phyloP scores from a whole-genome alignment of 2,888 invertebrate species.

The Cephus nigrinus region DNA sequence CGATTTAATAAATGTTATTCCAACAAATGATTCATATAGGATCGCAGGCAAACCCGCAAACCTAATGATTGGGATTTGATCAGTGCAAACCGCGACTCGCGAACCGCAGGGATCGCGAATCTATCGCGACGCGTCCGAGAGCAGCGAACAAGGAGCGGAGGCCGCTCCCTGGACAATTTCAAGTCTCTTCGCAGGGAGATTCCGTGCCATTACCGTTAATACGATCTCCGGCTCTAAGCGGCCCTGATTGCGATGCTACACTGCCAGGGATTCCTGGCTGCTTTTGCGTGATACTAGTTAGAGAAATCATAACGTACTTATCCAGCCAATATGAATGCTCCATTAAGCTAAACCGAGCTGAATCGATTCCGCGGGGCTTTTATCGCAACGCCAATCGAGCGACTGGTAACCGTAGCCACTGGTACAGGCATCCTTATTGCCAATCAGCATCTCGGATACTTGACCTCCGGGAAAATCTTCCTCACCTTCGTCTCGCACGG shows the following conservation, averaged over 20 bases:
- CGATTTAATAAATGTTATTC: conserved; percentile 32
- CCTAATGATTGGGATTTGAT: conserved; percentile 34
- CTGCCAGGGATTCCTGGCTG: conserved; percentile 23
- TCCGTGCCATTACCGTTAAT: conserved; percentile 56
- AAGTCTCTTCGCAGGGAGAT: conserved; percentile 17
- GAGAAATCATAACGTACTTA: conserved; percentile 53
- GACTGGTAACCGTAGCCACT: conserved; percentile 11
- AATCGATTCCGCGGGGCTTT: conserved; percentile 38
- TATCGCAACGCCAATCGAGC: conserved; percentile 4
- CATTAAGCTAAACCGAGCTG: conserved; percentile 49
- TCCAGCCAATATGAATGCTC: conserved; percentile 31
- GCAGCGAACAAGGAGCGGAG: neutral
- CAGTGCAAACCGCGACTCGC: conserved; percentile 15
- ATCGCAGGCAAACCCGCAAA: conserved; percentile 18
- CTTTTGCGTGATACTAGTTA: conserved; percentile 47
- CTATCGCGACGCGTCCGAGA: neutral
- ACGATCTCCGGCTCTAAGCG: conserved; percentile 38
- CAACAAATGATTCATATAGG: conserved; percentile 14
- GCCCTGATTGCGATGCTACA: conserved; percentile 41
- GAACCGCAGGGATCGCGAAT: neutral
- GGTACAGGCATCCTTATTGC: conserved; percentile 7
- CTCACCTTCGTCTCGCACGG: too few species aligned
- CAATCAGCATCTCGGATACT: neutral
- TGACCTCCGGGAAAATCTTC: too few species aligned
- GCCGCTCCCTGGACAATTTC: conserved; percentile 26